Evolutionary conservation across 2,797 vertebrate species (phyloP).

Genomic region (Anguilla pacifica): DNA sequence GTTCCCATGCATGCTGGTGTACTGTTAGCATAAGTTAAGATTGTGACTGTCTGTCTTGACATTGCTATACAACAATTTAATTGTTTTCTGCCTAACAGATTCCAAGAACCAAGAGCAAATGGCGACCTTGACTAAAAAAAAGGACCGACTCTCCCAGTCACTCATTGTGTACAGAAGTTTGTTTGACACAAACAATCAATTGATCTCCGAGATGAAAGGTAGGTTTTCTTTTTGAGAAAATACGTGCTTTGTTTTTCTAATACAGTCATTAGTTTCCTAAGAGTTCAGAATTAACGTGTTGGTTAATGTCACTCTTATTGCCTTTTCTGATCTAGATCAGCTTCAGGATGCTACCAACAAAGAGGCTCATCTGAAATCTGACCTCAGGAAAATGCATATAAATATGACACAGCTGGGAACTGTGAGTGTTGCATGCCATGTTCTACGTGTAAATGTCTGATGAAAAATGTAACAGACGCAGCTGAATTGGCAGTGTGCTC

Average conservation of each 20-base stretch:
- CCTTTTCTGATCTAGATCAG: slow-evolving; percentile 64
- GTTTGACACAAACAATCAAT: slow-evolving; percentile 61
- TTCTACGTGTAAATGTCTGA: neutral
- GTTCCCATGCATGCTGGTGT: neutral
- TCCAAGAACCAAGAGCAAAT: slow-evolving; percentile 79
- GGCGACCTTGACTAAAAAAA: slow-evolving; percentile 76
- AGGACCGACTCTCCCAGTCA: slow-evolving; percentile 70
- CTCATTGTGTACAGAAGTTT: slow-evolving; percentile 61
- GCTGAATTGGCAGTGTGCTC: neutral
- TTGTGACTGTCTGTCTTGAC: neutral
- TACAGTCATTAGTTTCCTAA: neutral
- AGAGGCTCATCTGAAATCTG: slow-evolving; percentile 60
- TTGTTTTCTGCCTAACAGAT: slow-evolving; percentile 64
- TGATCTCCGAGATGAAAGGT: slow-evolving; percentile 74
- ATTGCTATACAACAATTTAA: neutral
- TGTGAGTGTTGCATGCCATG: slow-evolving; percentile 59
- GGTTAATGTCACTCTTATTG: neutral
- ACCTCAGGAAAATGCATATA: slow-evolving; percentile 67
- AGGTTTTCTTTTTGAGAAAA: slow-evolving; percentile 54
- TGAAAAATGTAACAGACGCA: neutral
- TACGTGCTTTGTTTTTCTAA: neutral
- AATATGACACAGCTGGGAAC: slow-evolving; percentile 51
- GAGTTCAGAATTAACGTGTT: neutral
- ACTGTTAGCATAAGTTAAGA: neutral
- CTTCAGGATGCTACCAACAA: slow-evolving; percentile 63